phyloP scores from a whole-genome alignment of 2,797 vertebrate species.

The Phoebastria nigripes region DNA sequence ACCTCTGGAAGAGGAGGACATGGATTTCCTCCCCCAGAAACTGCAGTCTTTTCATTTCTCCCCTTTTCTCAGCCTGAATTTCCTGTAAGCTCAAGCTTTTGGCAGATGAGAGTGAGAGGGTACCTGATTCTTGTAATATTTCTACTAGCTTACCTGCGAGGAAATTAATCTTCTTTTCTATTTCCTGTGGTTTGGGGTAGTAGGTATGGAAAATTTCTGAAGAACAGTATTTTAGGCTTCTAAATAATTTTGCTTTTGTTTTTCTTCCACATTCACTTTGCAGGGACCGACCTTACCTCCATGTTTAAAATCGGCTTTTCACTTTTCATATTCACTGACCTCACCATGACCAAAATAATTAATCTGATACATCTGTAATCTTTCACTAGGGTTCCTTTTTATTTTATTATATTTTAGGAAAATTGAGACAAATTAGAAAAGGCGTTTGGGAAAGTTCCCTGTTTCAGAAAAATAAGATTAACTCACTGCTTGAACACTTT shows the following conservation, averaged over 20 bases:
- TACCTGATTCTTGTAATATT: background rate
- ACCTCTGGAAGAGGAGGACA: background rate
- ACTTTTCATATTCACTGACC: background rate
- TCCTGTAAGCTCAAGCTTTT: background rate
- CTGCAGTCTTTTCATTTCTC: background rate
- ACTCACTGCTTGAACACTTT: background rate
- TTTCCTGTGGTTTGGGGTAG: background rate
- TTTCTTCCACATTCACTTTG: background rate
- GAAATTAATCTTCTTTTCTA: background rate
- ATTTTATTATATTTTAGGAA: background rate
- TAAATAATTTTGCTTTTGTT: background rate
- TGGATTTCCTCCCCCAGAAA: background rate
- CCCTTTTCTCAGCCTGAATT: background rate
- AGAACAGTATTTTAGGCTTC: background rate
- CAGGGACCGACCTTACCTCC: background rate
- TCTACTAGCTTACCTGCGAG: background rate
- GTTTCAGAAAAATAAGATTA: slow-evolving; percentile 25
- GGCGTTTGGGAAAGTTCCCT: slow-evolving; percentile 3
- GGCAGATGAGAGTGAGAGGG: background rate
- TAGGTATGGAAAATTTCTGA: background rate
- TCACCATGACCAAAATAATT: background rate
- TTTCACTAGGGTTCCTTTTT: background rate
- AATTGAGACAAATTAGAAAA: slow-evolving; percentile 19
- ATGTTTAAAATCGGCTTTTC: background rate
- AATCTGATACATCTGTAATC: background rate